A percentile compares a stretch with the other conserved stretches of the same genome.
Evolutionary conservation across 2,888 invertebrate species (phyloP).

Genomic region (Entomobrya proxima): DNA sequence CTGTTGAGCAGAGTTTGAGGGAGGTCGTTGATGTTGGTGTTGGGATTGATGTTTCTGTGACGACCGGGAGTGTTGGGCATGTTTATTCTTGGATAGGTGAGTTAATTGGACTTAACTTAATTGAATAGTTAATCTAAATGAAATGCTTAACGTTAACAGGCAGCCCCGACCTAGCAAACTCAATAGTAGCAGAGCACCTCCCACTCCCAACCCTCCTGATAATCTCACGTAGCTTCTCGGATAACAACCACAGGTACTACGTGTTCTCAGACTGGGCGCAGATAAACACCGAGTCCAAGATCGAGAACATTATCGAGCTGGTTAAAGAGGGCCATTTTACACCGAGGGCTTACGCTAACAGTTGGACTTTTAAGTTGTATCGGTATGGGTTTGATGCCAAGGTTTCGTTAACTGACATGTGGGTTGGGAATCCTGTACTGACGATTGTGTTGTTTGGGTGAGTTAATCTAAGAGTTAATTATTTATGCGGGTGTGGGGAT

Average conservation of each 20-base stretch:
- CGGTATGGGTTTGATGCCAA: conserved; percentile 89
- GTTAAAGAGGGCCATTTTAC: background rate
- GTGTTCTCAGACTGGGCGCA: conserved; percentile 5
- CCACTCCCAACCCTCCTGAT: conserved; percentile 91
- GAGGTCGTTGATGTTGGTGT: background rate
- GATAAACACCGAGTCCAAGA: background rate
- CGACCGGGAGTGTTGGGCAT: too few relatives aligned
- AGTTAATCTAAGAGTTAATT: background rate
- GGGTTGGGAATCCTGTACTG: conserved; percentile 92
- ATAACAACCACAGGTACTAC: conserved; percentile 34
- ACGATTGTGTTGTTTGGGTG: conserved; percentile 93
- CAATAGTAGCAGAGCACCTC: conserved; percentile 92
- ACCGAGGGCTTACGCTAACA: background rate
- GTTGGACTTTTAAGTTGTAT: conserved; percentile 78
- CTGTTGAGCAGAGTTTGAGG: background rate
- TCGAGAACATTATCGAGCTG: conserved; percentile 7
- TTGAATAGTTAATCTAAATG: too few relatives aligned
- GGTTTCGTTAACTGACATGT: conserved; percentile 88
- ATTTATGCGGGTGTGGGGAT: background rate
- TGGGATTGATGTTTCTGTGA: too few relatives aligned
- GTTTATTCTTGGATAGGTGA: too few relatives aligned
- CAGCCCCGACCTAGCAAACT: conserved; percentile 93
- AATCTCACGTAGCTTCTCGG: conserved; percentile 82
- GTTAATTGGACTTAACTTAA: too few relatives aligned
- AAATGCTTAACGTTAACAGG: too few relatives aligned